These are phyloP conservation scores for Habropoda laboriosa DNA, from an alignment of 1,140 invertebrate species.

Conservation along the genomic window DNA sequence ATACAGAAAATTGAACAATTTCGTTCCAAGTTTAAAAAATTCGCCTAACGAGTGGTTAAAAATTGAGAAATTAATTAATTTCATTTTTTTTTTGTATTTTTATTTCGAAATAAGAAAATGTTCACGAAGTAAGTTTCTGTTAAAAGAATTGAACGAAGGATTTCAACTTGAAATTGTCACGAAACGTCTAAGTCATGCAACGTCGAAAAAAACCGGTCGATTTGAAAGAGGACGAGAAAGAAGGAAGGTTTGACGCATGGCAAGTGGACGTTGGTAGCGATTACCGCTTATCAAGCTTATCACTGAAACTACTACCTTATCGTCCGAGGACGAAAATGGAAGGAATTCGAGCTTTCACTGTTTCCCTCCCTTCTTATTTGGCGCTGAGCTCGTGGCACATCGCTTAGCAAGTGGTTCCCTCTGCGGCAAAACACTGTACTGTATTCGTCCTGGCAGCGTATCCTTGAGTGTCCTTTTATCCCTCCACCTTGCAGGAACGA, in stretches of 20 bases:
- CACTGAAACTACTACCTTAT: slow-evolving; percentile 68
- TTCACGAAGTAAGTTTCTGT: too few relatives aligned
- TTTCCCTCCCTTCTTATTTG: slow-evolving; percentile 65
- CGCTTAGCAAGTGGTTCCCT: slow-evolving; percentile 74
- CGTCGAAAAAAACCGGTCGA: neutral
- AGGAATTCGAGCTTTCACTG: slow-evolving; percentile 73
- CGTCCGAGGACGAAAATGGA: slow-evolving; percentile 68
- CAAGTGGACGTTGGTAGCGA: neutral
- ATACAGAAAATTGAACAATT: too few relatives aligned
- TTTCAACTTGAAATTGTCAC: neutral
- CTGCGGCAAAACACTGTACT: slow-evolving; percentile 63
- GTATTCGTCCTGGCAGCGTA: slow-evolving; percentile 34
- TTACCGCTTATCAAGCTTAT: slow-evolving; percentile 4
- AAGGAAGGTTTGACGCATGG: neutral
- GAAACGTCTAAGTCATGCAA: neutral
- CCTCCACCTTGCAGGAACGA: neutral
- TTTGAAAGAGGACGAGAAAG: neutral
- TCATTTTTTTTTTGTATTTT: too few relatives aligned
- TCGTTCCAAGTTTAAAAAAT: too few relatives aligned
- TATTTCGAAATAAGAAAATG: too few relatives aligned
- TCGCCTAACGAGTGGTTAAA: too few relatives aligned
- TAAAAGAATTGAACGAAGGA: neutral
- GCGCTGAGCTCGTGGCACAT: slow-evolving; percentile 70
- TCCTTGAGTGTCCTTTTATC: slow-evolving; percentile 54
- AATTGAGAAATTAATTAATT: too few relatives aligned